Evolutionary conservation across 2,113 vertebrate genomes (phyloP).

Genomic region (Pomatostomus ruficeps): DNA sequence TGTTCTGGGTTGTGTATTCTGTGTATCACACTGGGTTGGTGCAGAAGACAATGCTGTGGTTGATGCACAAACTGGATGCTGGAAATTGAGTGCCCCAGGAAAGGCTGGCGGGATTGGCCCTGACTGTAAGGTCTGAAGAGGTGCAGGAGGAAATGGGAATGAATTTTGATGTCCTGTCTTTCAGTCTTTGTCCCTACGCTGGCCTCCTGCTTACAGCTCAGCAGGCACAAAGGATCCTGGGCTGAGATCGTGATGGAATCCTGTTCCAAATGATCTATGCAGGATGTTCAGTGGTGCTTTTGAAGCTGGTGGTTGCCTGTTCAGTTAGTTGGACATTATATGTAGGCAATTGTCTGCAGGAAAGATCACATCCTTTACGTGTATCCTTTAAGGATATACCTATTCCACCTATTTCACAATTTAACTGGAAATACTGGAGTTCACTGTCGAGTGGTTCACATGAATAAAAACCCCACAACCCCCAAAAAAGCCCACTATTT

Average conservation of each 20-base stretch:
- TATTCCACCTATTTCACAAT: background rate
- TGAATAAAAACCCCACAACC: rapidly evolving
- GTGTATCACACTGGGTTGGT: background rate
- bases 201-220: background rate
- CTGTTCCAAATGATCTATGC: background rate
- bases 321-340: background rate
- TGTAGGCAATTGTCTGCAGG: background rate
- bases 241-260: background rate
- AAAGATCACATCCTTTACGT: background rate
- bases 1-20: background rate
- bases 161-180: background rate
- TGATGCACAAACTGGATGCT: background rate
- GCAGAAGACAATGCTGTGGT: background rate
- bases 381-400: background rate
- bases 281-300: background rate
- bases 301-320: background rate
- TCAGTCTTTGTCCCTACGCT: background rate
- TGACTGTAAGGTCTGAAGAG: background rate
- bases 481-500: rapidly evolving
- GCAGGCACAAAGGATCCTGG: background rate
- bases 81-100: background rate
- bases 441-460: background rate
- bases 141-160: background rate
- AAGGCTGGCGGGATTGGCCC: background rate
- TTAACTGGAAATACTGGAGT: background rate